Conservation (phyloP, 1,140 invertebrate genomes). For the Cyclina sinensis region DNA sequence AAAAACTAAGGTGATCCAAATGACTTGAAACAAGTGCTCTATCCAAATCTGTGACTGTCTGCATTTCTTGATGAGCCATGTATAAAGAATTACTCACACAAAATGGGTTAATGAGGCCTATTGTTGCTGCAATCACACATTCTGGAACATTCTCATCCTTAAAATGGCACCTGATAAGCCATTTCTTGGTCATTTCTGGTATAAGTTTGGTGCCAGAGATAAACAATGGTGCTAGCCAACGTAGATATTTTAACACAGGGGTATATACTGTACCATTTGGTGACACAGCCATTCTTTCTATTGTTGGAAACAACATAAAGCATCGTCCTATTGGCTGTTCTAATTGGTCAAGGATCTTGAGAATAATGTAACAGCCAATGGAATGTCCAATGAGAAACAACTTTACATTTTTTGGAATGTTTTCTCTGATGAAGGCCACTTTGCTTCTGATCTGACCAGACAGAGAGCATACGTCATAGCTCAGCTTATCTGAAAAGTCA, state of each 20-base stretch:
- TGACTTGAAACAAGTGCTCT: constrained; percentile 82
- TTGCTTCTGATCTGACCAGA: constrained; percentile 94
- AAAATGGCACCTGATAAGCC: constrained; percentile 82
- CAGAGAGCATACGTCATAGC: constrained; percentile 89
- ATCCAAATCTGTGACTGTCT: constrained; percentile 85
- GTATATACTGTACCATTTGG: constrained; percentile 89
- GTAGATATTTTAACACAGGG: constrained; percentile 88
- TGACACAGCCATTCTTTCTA: constrained; percentile 92
- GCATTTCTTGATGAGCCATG: constrained; percentile 87
- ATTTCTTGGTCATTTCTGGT: constrained; percentile 85
- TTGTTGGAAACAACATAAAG: constrained; percentile 93
- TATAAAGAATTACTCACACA: constrained; percentile 87
- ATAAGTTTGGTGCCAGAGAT: constrained; percentile 89
- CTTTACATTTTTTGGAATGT: constrained; percentile 89
- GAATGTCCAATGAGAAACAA: constrained; percentile 94
- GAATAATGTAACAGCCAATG: constrained; percentile 93
- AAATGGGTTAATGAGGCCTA: constrained; percentile 83
- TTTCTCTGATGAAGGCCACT: constrained; percentile 91
- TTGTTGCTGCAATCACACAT: constrained; percentile 82
- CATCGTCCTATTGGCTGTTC: constrained; percentile 77
- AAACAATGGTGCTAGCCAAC: constrained; percentile 88
- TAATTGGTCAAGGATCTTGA: constrained; percentile 90
- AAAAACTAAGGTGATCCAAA: constrained; percentile 89
- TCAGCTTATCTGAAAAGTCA: constrained; percentile 65
- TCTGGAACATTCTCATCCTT: constrained; percentile 76